Evolutionary conservation across 2,797 vertebrate genomes (phyloP).

Genomic region (Molothrus ater): DNA sequence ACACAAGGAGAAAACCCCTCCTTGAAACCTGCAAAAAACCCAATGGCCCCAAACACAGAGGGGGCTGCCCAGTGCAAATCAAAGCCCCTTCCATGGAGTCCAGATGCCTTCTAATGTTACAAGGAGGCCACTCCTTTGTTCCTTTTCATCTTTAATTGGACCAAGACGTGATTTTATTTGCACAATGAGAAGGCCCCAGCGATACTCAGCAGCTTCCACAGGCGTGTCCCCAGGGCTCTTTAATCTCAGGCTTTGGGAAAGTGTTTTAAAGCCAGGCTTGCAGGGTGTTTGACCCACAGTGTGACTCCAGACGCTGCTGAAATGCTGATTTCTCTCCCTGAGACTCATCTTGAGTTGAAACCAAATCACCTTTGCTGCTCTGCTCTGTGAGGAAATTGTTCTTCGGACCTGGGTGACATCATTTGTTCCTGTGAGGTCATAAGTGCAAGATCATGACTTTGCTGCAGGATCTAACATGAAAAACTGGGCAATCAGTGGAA

Average conservation of each 20-base stretch:
- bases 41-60: not conserved
- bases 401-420: not conserved
- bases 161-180: constrained; percentile 5
- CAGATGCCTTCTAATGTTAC: constrained; percentile 6
- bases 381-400: constrained; percentile 2
- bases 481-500: constrained; percentile 32
- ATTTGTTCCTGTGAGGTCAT: constrained; percentile 49
- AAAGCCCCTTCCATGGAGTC: not conserved
- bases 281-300: not conserved
- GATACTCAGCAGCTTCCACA: not conserved
- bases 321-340: not conserved
- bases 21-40: not conserved
- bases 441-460: constrained; percentile 42
- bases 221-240: not conserved
- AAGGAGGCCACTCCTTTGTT: not conserved
- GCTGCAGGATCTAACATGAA: constrained; percentile 23
- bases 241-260: not conserved
- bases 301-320: not conserved
- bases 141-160: constrained; percentile 59
- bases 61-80: not conserved
- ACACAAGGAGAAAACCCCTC: rapidly evolving
- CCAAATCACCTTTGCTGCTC: not conserved
- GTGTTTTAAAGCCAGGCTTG: not conserved
- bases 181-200: not conserved
- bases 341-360: not conserved